These are phyloP conservation scores for Drosophila nikananu DNA, from an alignment of 1,140 invertebrate species.

Conservation along the genomic window DNA sequence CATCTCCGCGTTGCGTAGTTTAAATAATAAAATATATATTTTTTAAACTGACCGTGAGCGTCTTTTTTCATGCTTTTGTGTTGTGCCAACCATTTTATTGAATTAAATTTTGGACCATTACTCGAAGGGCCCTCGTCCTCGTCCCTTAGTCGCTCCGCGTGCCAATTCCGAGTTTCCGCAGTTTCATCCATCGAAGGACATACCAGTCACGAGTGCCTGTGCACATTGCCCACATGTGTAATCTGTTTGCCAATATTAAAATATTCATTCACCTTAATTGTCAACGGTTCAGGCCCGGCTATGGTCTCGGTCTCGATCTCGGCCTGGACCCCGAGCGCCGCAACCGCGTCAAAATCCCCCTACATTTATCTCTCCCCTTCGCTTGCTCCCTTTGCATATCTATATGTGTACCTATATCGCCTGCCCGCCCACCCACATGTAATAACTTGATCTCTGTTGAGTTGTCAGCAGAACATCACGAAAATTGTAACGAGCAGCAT, in stretches of 20 bases:
- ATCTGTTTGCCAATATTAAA: slow-evolving; percentile 84
- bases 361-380: slow-evolving; percentile 32
- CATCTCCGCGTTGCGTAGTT: background rate
- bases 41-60: slow-evolving; percentile 12
- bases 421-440: slow-evolving; percentile 40
- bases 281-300: slow-evolving; percentile 59
- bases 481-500: slow-evolving; percentile 77
- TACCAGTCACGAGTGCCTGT: slow-evolving; percentile 39
- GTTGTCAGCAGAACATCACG: slow-evolving; percentile 82
- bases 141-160: slow-evolving; percentile 1
- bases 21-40: slow-evolving; percentile 33
- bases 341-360: slow-evolving; percentile 71
- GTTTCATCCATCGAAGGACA: slow-evolving; percentile 36
- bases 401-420: slow-evolving; percentile 23
- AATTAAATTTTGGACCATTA: slow-evolving; percentile 82
- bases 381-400: slow-evolving; percentile 11
- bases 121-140: slow-evolving; percentile 38
- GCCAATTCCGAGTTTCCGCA: slow-evolving; percentile 15
- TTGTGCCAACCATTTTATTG: slow-evolving; percentile 80
- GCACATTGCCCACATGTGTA: slow-evolving; percentile 76
- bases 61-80: slow-evolving; percentile 54
- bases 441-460: slow-evolving; percentile 84
- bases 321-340: slow-evolving; percentile 41
- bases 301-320: slow-evolving; percentile 29
- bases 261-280: slow-evolving; percentile 84